Evolutionary conservation across 2,888 invertebrate species (phyloP), one percentile per base, ranked within the genome.

Genomic region (Eilema caniola): DNA sequence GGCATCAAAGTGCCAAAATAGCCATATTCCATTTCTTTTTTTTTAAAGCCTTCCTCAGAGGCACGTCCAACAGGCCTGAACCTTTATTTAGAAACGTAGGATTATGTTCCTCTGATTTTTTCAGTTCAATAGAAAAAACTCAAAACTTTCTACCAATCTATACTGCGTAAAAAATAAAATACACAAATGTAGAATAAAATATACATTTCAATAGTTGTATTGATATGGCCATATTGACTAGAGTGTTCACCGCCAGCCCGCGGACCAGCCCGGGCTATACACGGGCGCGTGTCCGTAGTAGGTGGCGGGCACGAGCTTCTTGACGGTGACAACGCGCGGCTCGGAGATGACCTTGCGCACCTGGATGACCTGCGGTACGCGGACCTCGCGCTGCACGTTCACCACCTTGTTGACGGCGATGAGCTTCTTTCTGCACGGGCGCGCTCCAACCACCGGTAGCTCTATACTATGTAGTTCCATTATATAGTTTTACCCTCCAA

Each of bases 341-440:
- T 85, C 84, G 66, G 85, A 82, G 76, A 89, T 83, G 33, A 84
- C 76, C 70, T 84, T 88, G 76, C 79, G 84, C n/a, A 85, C 84
- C 37, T 76, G 78, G 53, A 86, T 80, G 53, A 83, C 79, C 69
- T 84, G 80, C n/a, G 87, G 85, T n/a, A 83, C 83, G 63, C 76
- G 79, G 56, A 86, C 82, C 56, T 85, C 67, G 25, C 67, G 69
- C 79, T 67, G 79, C 8, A 83, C 77, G 72, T 79, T 81, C 60
- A 86, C 84, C 10, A 85, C 80, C 71, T 85, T 89, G 75, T 87
- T 85, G 66, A 56, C 56, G 47, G 67, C 61, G 31, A 70, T 23
- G n/a, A 70, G 47, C 31, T 62, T 65, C 14, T 61, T 62, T 65
- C 14, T 61, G 14, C 3, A 67, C 41, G 23, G 80, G 77, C 2